phyloP scores from a whole-genome alignment of 2,888 invertebrate genomes.

The Mayetiola destructor region DNA sequence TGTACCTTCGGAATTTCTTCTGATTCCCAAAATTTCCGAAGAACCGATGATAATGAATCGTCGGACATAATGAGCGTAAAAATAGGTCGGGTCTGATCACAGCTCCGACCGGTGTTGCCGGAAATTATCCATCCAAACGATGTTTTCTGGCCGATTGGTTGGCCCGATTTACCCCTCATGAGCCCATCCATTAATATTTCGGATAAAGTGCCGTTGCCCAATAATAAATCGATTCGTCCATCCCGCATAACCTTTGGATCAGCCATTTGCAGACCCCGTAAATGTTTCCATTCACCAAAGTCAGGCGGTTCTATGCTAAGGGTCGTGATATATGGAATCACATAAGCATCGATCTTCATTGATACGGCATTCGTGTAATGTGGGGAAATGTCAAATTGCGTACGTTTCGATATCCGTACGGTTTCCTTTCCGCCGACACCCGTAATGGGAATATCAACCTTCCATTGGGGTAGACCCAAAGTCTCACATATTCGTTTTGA shows the following conservation, averaged over 20 bases:
- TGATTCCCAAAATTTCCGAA: background rate
- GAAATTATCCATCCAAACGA: background rate
- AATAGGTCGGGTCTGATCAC: background rate
- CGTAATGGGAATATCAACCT: background rate
- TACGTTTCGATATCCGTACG: background rate
- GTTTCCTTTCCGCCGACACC: background rate
- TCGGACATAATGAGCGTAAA: background rate
- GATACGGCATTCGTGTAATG: background rate
- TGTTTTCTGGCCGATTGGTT: background rate
- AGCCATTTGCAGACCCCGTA: background rate
- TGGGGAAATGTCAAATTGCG: background rate
- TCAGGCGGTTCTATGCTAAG: background rate
- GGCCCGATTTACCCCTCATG: background rate
- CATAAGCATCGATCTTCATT: background rate
- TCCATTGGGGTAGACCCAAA: background rate
- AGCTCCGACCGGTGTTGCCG: background rate
- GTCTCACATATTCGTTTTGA: background rate
- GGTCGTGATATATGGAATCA: background rate
- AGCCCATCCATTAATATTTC: background rate
- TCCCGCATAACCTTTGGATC: background rate
- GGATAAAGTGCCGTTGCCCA: background rate
- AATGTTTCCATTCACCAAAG: background rate
- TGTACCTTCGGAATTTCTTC: background rate
- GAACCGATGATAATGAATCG: background rate
- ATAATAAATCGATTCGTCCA: background rate